These are phyloP conservation scores for Linurgus olivaceus DNA, from an alignment of 2,797 vertebrate species.

Conservation along the genomic window DNA sequence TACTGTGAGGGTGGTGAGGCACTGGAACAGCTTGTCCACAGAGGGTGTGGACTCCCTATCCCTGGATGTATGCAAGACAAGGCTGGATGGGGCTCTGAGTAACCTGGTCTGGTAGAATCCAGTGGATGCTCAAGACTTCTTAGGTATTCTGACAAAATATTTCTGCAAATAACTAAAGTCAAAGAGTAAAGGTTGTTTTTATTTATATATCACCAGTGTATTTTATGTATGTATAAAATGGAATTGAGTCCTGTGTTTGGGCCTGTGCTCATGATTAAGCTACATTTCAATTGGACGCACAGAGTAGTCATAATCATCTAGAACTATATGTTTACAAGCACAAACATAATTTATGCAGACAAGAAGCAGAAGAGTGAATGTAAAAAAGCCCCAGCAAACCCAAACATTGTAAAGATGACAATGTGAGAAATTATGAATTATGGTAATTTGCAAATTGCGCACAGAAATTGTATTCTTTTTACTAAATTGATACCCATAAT, in stretches of 20 bases:
- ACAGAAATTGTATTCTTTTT: background rate
- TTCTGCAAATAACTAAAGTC: background rate
- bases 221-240: background rate
- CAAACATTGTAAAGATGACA: background rate
- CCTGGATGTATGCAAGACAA: accelerated
- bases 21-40: background rate
- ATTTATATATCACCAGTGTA: background rate
- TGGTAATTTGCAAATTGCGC: background rate
- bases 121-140: background rate
- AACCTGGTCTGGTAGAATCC: background rate
- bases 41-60: background rate
- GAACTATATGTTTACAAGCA: background rate
- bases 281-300: accelerated
- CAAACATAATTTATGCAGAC: background rate
- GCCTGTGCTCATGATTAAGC: background rate
- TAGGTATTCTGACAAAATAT: background rate
- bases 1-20: background rate
- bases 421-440: background rate
- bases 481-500: background rate
- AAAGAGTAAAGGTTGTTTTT: background rate
- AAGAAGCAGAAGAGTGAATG: background rate
- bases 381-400: background rate
- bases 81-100: background rate
- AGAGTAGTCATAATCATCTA: background rate
- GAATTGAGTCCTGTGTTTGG: background rate